Evolutionary conservation across 2,113 vertebrate species (phyloP).

Genomic region (Glaucomys volans): DNA sequence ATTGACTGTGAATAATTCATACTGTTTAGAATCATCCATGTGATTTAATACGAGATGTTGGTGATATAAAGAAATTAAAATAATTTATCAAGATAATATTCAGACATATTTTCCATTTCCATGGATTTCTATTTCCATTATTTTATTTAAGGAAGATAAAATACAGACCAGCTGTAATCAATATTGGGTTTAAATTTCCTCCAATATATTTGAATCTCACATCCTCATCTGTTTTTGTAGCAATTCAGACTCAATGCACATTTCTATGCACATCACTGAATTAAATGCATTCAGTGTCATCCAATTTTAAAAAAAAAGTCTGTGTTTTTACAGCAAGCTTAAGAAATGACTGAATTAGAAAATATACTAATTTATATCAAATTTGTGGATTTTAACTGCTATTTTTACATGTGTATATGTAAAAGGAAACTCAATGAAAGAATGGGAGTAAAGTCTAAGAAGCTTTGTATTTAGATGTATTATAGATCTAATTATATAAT

Average conservation of each 20-base stretch:
- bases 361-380: not conserved
- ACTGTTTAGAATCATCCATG: not conserved
- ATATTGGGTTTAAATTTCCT: not conserved
- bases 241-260: not conserved
- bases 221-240: not conserved
- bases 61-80: not conserved
- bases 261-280: not conserved
- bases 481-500: not conserved
- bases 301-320: not conserved
- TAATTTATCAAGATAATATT: not conserved
- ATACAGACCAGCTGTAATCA: not conserved
- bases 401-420: not conserved
- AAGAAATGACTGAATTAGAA: conserved; percentile 28
- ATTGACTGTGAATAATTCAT: not conserved
- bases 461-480: not conserved
- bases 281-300: not conserved
- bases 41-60: conserved; percentile 1
- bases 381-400: not conserved
- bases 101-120: conserved; percentile 18
- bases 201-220: not conserved
- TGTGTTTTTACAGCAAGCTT: not conserved
- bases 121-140: not conserved
- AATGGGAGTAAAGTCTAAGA: not conserved
- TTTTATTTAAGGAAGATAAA: conserved; percentile 44
- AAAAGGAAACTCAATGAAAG: not conserved